Evolutionary conservation across 2,888 invertebrate genomes (phyloP), one percentile per base, ranked within the genome.

Genomic region (Protodeltote pygarga): DNA sequence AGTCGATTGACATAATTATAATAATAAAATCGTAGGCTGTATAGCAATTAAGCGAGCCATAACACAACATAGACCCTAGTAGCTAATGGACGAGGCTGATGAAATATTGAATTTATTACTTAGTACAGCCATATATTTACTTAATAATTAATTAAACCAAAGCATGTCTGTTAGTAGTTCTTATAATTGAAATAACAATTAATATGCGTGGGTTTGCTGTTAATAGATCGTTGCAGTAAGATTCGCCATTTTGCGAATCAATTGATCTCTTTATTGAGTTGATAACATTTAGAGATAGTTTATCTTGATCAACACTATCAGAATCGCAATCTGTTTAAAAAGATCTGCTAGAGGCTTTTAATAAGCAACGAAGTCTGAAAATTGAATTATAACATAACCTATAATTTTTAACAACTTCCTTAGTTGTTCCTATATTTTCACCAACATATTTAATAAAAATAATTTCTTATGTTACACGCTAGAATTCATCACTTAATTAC

Each of bases 151-250:
- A 58, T 51, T 40, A 38, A 58, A 51, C 45, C 40, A 29, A 46
- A 42, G 27, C 33, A 40, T 28, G 40, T 58, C 41, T 37, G 24
- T 33, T 39, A 28, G 33, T 23, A n/a, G 19, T 33, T 29, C 9
- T 28, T 31, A 28, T 54, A 54, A 54, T 54, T 54, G 37, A 41
- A 54, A 41, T 55, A 41, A 49, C 57, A 54, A 49, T 55, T 38
- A 41, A 41, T n/a, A 29, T 19, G 9, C 14, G 13, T 28, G 21
- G 9, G 31, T 5, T 21, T 13, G 31, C 10, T n/a, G 24, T 11
- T 24, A 13, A 5, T 10, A 8, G 13, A 46, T 33, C 29, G 14
- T 46, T 9, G 33, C 13, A 9, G 16, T 21, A 19, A 38, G 24
- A 21, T n/a, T n/a, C n/a, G n/a, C n/a, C 20, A 38, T 24, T 53